Evolutionary conservation across 2,113 vertebrate species (phyloP).

Genomic region (Tragelaphus strepsiceros): DNA sequence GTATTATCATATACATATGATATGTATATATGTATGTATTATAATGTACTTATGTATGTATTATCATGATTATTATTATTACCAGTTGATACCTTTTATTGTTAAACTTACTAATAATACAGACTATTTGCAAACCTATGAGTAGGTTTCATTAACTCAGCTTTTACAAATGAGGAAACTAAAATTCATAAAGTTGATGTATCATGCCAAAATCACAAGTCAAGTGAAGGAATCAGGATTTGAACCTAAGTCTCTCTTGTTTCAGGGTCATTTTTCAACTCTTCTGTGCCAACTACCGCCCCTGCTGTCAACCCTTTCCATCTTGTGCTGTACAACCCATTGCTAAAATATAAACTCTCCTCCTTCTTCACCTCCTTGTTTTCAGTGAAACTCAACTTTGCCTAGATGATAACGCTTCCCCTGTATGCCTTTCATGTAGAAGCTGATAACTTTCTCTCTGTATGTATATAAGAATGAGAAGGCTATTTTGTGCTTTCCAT

Average conservation of each 20-base stretch:
- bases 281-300: neutral
- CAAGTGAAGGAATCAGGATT: neutral
- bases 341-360: neutral
- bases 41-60: neutral
- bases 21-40: no score
- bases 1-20: neutral
- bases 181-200: constrained; percentile 9
- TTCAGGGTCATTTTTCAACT: neutral
- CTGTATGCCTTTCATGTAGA: neutral
- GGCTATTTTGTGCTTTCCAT: neutral
- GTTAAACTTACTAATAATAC: constrained; percentile 20
- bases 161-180: constrained; percentile 20
- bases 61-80: constrained; percentile 31
- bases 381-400: neutral
- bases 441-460: neutral
- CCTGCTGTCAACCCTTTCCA: neutral
- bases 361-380: neutral
- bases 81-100: constrained; percentile 6
- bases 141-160: neutral
- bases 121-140: neutral
- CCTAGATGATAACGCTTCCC: neutral
- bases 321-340: neutral
- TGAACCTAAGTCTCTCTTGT: neutral
- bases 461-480: neutral
- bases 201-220: neutral